A percentile compares a stretch with the other conserved stretches of the same genome.
Evolutionary conservation across 2,888 invertebrate species (phyloP).

Genomic region (Horisme vitalbata): DNA sequence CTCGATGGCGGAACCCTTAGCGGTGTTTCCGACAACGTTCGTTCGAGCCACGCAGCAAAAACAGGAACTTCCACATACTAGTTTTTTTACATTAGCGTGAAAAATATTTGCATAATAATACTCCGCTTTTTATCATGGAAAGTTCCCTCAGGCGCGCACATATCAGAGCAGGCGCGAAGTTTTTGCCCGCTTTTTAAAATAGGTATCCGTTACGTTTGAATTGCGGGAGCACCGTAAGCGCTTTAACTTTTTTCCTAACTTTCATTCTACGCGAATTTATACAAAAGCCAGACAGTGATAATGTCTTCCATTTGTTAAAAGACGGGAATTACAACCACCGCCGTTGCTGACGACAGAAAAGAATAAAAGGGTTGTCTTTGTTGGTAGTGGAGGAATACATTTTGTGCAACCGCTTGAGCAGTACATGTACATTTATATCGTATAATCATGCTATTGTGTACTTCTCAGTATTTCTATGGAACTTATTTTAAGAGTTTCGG

Average conservation of each 20-base stretch:
- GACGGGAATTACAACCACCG: conserved; percentile 70
- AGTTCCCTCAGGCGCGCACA: conserved; percentile 42
- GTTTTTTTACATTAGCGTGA: conserved; percentile 29
- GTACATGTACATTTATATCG: conserved; percentile 52
- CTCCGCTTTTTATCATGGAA: conserved; percentile 42
- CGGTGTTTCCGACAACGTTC: conserved; percentile 35
- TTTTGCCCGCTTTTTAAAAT: conserved; percentile 53
- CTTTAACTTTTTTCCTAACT: conserved; percentile 69
- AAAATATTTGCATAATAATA: conserved; percentile 38
- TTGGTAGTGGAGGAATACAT: conserved; percentile 67
- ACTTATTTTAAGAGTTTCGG: conserved; percentile 37
- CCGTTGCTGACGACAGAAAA: conserved; percentile 66
- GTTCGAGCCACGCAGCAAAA: conserved; percentile 37
- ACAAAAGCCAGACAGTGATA: conserved; percentile 74
- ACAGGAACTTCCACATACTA: conserved; percentile 28
- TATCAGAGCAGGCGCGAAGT: conserved; percentile 43
- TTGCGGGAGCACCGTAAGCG: conserved; percentile 60
- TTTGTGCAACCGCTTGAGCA: conserved; percentile 61
- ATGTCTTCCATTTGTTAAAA: conserved; percentile 78
- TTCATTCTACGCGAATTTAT: conserved; percentile 75
- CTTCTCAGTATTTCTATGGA: conserved; percentile 43
- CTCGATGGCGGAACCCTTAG: conserved; percentile 34
- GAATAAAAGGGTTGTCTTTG: conserved; percentile 72
- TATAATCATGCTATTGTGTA: conserved; percentile 58
- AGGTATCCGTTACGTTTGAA: conserved; percentile 61